These are phyloP conservation scores for Galbula dea DNA, from an alignment of 2,113 vertebrate species.

Conservation along the genomic window DNA sequence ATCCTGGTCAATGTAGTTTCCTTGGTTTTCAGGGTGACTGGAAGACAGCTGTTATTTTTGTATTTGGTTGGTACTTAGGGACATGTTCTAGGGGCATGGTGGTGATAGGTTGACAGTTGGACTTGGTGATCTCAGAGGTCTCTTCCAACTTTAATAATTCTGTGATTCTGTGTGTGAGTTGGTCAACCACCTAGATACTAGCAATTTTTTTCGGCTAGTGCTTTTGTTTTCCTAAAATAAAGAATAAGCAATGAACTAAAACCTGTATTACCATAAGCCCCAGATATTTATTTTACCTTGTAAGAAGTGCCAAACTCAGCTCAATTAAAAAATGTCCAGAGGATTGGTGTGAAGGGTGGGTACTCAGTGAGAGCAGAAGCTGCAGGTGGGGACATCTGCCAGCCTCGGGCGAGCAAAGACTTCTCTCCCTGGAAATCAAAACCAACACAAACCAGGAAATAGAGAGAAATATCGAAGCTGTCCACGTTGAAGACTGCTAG, in stretches of 20 bases:
- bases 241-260: background rate
- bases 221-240: background rate
- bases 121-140: too few species aligned
- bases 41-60: background rate
- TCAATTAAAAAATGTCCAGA: background rate
- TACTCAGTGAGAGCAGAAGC: background rate
- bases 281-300: background rate
- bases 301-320: background rate
- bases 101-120: too few species aligned
- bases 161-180: too few species aligned
- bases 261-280: background rate
- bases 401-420: background rate
- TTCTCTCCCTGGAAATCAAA: background rate
- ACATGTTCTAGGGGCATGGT: too few species aligned
- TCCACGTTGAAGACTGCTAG: constrained; percentile 41
- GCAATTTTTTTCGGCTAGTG: background rate
- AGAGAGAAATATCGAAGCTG: constrained; percentile 42
- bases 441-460: constrained; percentile 68
- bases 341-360: background rate
- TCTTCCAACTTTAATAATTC: too few species aligned
- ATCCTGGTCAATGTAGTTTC: background rate
- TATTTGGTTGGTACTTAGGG: background rate
- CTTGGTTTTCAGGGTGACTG: background rate
- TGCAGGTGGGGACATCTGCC: background rate
- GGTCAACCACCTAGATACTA: background rate